Percentiles rank a stretch among this genome's conserved stretches.
Conservation (phyloP, 1,140 invertebrate species). For the Hyphantria cunea region DNA sequence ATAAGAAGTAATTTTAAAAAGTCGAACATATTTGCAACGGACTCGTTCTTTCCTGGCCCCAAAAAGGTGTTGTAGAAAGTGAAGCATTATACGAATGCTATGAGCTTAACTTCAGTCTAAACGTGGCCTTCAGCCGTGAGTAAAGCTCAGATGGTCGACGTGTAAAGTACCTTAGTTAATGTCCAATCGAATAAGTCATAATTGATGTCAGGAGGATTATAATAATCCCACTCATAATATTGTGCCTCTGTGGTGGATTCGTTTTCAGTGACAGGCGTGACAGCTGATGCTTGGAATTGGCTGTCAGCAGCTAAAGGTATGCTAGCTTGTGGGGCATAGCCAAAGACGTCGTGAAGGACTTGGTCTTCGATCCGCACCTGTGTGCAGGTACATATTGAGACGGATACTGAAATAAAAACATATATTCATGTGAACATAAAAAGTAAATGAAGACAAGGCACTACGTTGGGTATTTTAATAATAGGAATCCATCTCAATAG, state of each 20-base stretch:
- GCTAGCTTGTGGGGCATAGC: background rate
- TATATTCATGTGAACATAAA: background rate
- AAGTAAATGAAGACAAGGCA: too few relatives aligned
- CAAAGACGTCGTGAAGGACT: conserved; percentile 39
- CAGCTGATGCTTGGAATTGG: conserved; percentile 30
- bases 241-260: conserved; percentile 37
- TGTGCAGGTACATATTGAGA: conserved; percentile 4
- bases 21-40: too few relatives aligned
- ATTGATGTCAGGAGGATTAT: conserved; percentile 43
- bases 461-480: too few relatives aligned
- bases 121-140: too few relatives aligned
- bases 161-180: conserved; percentile 63
- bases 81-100: too few relatives aligned
- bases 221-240: conserved; percentile 50
- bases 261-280: conserved; percentile 38
- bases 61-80: too few relatives aligned
- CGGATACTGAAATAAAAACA: conserved; percentile 25
- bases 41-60: too few relatives aligned
- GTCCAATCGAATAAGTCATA: conserved; percentile 70
- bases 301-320: background rate
- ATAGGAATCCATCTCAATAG: too few relatives aligned
- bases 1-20: too few relatives aligned
- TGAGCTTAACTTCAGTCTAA: too few relatives aligned
- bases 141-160: too few relatives aligned
- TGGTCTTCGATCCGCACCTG: conserved; percentile 23